phyloP scores from a whole-genome alignment of 2,113 vertebrate species.

The Scomber scombrus region DNA sequence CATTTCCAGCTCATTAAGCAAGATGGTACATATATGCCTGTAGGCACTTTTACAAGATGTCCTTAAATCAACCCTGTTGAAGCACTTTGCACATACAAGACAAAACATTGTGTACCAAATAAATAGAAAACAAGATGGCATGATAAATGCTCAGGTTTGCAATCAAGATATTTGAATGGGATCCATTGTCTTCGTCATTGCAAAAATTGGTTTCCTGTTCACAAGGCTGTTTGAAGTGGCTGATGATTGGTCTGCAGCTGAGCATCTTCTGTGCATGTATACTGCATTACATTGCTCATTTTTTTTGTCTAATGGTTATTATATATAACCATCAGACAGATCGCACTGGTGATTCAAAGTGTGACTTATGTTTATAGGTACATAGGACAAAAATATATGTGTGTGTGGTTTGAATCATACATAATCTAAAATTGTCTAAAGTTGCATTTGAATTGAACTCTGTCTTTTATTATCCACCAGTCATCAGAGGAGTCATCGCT shows the following conservation, averaged over 20 bases:
- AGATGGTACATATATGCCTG: background rate
- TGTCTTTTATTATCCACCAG: slow-evolving; percentile 72
- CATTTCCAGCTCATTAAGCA: background rate
- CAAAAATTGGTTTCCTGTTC: background rate
- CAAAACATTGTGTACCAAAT: background rate
- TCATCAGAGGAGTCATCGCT: slow-evolving; percentile 95
- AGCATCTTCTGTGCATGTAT: background rate
- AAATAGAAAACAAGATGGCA: background rate
- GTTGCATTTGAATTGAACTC: background rate
- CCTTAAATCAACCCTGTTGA: background rate
- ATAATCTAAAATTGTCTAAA: background rate
- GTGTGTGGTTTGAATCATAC: background rate
- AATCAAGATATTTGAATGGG: background rate
- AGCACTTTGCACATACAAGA: background rate
- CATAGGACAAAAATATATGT: background rate
- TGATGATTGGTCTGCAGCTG: background rate
- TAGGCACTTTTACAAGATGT: background rate
- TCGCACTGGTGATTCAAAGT: no score
- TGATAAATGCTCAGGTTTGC: background rate
- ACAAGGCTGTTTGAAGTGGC: background rate
- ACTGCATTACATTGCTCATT: background rate
- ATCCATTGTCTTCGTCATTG: background rate
- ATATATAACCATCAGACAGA: background rate
- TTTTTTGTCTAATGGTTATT: background rate
- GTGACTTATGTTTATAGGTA: background rate